Percentiles rank a stretch among this genome's conserved stretches.
Evolutionary conservation across 1,140 invertebrate species (phyloP).

Genomic region (Stegodyphus dumicola): DNA sequence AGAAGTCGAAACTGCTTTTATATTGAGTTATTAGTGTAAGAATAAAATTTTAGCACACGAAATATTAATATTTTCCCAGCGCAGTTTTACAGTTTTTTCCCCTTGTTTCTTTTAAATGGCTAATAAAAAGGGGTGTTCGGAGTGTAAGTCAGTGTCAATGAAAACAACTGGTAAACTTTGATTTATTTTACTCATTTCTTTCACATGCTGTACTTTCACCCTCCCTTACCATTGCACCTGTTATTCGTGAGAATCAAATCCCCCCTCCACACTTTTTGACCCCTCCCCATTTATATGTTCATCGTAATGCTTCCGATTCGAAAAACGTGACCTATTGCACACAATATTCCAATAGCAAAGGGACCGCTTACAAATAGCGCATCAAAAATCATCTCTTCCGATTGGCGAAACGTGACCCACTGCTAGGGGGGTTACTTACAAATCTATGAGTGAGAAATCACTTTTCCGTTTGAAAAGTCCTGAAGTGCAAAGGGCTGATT

Average conservation of each 20-base stretch:
- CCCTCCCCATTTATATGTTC: slow-evolving; percentile 11
- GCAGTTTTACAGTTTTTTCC: slow-evolving; percentile 7
- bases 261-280: not conserved
- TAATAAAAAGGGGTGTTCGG: slow-evolving; percentile 31
- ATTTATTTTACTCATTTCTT: slow-evolving; percentile 34
- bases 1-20: slow-evolving; percentile 17
- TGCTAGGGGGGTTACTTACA: not conserved
- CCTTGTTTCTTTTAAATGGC: not conserved
- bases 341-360: slow-evolving; percentile 10
- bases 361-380: not conserved
- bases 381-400: not conserved
- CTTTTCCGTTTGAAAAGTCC: not conserved
- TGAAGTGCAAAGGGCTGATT: not conserved
- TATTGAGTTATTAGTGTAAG: slow-evolving; percentile 40
- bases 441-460: not conserved
- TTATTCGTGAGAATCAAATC: slow-evolving; percentile 34
- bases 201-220: slow-evolving; percentile 12
- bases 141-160: slow-evolving; percentile 28
- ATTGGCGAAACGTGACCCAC: not conserved
- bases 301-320: slow-evolving; percentile 54
- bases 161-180: slow-evolving; percentile 57
- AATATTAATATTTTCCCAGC: not conserved
- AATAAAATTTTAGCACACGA: slow-evolving; percentile 8
- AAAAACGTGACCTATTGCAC: slow-evolving; percentile 44
- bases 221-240: slow-evolving; percentile 31